Evolutionary conservation across 2,113 vertebrate genomes (phyloP).

Genomic region (Rhadina sibilatrix): DNA sequence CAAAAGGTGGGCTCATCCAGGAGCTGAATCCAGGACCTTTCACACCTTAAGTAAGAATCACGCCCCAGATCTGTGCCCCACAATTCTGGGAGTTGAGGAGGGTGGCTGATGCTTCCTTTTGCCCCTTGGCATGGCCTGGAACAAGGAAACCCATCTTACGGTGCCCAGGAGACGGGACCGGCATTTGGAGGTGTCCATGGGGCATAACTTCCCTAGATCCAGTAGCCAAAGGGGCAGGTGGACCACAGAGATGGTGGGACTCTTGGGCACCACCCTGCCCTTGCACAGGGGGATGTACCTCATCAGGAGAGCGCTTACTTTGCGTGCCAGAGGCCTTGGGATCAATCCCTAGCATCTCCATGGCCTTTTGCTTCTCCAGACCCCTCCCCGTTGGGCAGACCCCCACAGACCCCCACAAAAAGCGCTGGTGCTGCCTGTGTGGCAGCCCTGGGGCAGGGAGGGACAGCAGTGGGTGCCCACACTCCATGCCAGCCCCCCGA

Average conservation of each 20-base stretch:
- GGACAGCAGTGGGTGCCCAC: not conserved
- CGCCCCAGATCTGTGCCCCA: not conserved
- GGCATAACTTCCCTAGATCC: not conserved
- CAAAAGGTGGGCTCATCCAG: not conserved
- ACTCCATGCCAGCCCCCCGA: not conserved
- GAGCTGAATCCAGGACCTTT: not conserved
- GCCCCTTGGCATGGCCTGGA: not conserved
- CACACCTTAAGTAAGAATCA: not conserved
- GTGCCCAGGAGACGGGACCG: not conserved
- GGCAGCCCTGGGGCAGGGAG: no score
- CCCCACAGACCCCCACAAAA: accelerated
- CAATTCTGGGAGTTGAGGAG: not conserved
- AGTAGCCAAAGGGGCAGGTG: not conserved
- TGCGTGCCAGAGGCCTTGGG: not conserved
- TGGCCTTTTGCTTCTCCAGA: not conserved
- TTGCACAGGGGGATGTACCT: not conserved
- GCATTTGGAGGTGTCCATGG: not conserved
- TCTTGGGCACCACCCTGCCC: not conserved
- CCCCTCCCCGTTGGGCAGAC: not conserved
- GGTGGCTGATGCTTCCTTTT: not conserved
- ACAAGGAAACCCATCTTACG: not conserved
- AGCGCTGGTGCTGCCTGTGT: accelerated
- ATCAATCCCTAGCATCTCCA: not conserved
- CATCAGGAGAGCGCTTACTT: not conserved
- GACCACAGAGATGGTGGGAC: not conserved